A percentile compares a stretch with the other conserved stretches of the same genome.
These are phyloP conservation scores for Lepidothrix coronata DNA, from an alignment of 2,113 vertebrate species.

Conservation along the genomic window DNA sequence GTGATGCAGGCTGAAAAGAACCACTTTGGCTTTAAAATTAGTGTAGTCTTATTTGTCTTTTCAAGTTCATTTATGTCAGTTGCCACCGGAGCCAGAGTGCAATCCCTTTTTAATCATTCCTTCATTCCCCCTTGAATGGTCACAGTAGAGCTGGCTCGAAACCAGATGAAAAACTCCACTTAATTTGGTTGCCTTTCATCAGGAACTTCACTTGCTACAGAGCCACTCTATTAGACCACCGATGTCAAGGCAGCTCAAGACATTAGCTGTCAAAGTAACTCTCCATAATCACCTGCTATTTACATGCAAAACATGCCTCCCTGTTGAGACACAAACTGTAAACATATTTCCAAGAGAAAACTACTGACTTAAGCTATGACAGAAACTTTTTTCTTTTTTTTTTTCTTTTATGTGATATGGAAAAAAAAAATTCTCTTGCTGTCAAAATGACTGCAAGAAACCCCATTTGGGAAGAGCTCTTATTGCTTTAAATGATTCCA, in stretches of 20 bases:
- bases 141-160: neutral
- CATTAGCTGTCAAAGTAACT: constrained; percentile 66
- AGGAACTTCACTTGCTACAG: constrained; percentile 48
- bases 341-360: constrained; percentile 63
- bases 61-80: constrained; percentile 68
- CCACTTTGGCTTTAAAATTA: constrained; percentile 60
- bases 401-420: constrained; percentile 3
- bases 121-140: constrained; percentile 44
- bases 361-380: constrained; percentile 31
- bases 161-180: constrained; percentile 50
- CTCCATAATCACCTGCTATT: constrained; percentile 63
- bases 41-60: constrained; percentile 61
- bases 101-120: constrained; percentile 71
- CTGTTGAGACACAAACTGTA: constrained; percentile 67
- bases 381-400: neutral
- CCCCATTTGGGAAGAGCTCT: constrained; percentile 9
- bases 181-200: constrained; percentile 70
- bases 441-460: neutral
- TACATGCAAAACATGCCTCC: constrained; percentile 70
- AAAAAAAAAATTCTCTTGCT: constrained; percentile 4
- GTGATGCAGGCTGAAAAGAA: neutral
- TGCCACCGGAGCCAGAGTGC: constrained; percentile 31
- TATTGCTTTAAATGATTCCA: constrained; percentile 10
- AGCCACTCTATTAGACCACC: constrained; percentile 57
- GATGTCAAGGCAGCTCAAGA: constrained; percentile 62